These are phyloP conservation scores for Palythoa grandiflora DNA, from an alignment of 92 coral and sea anemone species.

Conservation along the genomic window DNA sequence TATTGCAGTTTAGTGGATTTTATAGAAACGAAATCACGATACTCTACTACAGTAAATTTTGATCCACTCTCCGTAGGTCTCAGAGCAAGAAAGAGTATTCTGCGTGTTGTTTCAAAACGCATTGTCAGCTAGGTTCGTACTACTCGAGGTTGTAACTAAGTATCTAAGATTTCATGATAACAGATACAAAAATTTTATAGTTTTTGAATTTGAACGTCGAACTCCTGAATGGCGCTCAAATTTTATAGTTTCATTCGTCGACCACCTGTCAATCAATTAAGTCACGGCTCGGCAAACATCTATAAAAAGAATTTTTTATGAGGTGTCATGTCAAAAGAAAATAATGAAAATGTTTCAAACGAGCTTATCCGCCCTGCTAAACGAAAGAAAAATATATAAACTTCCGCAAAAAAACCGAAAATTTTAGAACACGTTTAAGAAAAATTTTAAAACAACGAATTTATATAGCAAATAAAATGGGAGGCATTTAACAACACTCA, in stretches of 20 bases:
- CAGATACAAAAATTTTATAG: constrained; percentile 3
- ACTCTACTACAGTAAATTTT: neutral
- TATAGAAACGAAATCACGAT: neutral
- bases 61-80: neutral
- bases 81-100: neutral
- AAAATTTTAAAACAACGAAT: no score
- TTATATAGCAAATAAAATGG: no score
- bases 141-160: neutral
- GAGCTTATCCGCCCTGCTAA: neutral
- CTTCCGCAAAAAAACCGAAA: neutral
- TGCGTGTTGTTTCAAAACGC: neutral
- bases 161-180: neutral
- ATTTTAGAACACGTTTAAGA: neutral
- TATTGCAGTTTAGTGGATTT: neutral
- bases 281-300: constrained; percentile 27
- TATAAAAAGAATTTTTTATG: neutral
- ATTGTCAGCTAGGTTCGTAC: neutral
- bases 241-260: neutral
- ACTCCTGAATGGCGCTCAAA: constrained; percentile 31
- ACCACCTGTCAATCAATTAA: constrained; percentile 39
- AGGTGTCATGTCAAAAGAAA: neutral
- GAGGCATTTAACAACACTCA: no score
- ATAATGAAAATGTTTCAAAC: neutral
- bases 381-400: neutral
- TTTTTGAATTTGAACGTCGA: neutral